These are phyloP conservation scores for Helicorthomorpha holstii DNA, from an alignment of 1,140 invertebrate genomes.

Conservation along the genomic window DNA sequence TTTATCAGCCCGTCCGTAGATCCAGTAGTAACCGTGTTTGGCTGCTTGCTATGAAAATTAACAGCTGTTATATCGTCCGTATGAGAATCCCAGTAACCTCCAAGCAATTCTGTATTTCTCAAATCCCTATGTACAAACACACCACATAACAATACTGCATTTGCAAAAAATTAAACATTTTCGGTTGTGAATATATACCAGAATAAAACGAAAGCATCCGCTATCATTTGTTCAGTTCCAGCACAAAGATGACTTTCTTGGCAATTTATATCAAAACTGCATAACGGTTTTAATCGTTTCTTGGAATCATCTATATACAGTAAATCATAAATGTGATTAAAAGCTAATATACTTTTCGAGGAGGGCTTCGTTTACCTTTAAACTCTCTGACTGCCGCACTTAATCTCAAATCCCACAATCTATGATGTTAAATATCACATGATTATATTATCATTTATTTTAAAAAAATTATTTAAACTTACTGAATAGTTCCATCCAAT, in stretches of 20 bases:
- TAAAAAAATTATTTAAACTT: neutral
- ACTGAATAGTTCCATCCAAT: neutral
- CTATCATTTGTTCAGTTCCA: slow-evolving; percentile 50
- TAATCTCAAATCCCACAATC: neutral
- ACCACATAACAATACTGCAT: neutral
- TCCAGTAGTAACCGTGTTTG: slow-evolving; percentile 49
- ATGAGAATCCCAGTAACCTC: slow-evolving; percentile 72
- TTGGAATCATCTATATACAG: slow-evolving; percentile 5
- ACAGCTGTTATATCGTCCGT: slow-evolving; percentile 66
- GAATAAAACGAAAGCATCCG: slow-evolving; percentile 43
- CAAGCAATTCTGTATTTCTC: slow-evolving; percentile 44
- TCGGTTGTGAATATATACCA: slow-evolving; percentile 19
- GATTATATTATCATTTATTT: neutral
- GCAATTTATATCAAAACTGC: slow-evolving; percentile 55
- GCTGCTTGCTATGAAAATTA: slow-evolving; percentile 53
- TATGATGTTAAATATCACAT: neutral
- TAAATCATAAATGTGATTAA: slow-evolving; percentile 7
- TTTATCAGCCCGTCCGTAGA: slow-evolving; percentile 74
- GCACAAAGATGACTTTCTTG: slow-evolving; percentile 52
- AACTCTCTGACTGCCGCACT: neutral
- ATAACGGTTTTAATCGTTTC: slow-evolving; percentile 34
- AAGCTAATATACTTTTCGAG: neutral
- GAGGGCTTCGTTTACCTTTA: neutral
- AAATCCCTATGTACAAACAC: slow-evolving; percentile 37
- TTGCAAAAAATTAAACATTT: too few relatives aligned